A percentile compares a stretch with the other conserved stretches of the same genome.
Evolutionary conservation across 2,113 vertebrate species (phyloP).

Genomic region (Myotis brandtii): DNA sequence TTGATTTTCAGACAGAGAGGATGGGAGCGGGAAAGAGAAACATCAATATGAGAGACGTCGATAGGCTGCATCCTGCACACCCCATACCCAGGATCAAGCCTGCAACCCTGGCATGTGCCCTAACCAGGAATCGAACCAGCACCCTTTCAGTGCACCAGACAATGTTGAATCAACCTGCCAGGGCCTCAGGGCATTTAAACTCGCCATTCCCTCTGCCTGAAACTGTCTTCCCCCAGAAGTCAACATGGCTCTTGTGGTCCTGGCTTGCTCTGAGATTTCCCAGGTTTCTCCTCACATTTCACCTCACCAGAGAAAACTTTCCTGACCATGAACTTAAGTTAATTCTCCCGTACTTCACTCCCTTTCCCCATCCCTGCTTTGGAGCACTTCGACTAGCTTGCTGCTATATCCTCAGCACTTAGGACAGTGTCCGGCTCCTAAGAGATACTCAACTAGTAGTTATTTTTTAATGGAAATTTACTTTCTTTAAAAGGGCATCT

Average conservation of each 20-base stretch:
- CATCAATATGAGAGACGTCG: not conserved
- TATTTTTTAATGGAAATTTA: constrained; percentile 41
- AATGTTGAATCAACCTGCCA: not conserved
- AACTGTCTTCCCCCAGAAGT: not conserved
- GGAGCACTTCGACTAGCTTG: not conserved
- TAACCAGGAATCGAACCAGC: not conserved
- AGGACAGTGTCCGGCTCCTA: not conserved
- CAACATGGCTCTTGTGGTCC: not conserved
- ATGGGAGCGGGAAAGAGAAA: not conserved
- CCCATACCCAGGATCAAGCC: not conserved
- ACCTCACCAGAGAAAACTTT: not conserved
- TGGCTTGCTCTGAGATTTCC: not conserved
- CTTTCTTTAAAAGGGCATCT: not conserved
- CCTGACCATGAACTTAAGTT: not conserved
- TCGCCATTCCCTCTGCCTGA: not conserved
- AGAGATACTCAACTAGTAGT: not conserved
- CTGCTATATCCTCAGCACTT: not conserved
- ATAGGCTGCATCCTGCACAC: not conserved
- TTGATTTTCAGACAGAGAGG: not conserved
- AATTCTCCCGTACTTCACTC: accelerated
- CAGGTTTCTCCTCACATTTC: not conserved
- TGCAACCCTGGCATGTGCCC: not conserved
- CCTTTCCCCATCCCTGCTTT: not conserved
- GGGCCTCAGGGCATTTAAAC: not conserved
- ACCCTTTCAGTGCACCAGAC: not conserved